Conservation (phyloP, 2,113 vertebrate genomes). For the Hystrix brachyura region DNA sequence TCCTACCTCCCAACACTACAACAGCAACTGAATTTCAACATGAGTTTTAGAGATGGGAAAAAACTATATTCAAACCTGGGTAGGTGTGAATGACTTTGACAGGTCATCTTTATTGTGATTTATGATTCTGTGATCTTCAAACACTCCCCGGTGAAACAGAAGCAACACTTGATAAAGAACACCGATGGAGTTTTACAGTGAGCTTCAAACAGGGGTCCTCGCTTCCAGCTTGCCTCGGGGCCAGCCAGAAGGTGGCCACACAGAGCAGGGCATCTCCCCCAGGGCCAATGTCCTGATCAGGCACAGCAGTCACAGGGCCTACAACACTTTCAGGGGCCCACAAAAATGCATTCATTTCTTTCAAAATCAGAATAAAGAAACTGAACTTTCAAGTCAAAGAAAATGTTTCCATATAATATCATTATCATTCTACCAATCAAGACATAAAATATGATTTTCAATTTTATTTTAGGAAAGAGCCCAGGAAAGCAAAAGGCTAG, state of each 20-base stretch:
- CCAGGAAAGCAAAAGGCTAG: neutral
- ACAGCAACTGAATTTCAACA: neutral
- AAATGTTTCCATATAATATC: neutral
- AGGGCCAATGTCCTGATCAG: neutral
- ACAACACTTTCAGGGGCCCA: neutral
- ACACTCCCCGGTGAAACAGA: neutral
- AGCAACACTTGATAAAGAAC: neutral
- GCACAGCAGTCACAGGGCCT: neutral
- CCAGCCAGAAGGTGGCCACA: neutral
- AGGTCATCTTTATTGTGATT: neutral
- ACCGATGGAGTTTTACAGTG: fast-evolving
- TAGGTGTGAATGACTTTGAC: neutral
- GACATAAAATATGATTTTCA: conserved; percentile 8
- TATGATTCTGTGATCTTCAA: neutral
- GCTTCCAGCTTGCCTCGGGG: neutral
- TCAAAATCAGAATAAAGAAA: conserved; percentile 53
- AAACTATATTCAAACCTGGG: neutral
- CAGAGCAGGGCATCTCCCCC: neutral
- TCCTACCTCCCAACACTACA: neutral
- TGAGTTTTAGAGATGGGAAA: neutral
- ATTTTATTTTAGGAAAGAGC: conserved; percentile 20
- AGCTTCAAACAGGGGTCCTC: neutral
- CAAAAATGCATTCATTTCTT: neutral
- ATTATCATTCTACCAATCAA: neutral
- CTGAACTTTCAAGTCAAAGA: conserved; percentile 21